Evolutionary conservation across 1,140 invertebrate species (phyloP), one percentile per base, ranked within the genome.

Genomic region (Drosophila kikkawai): DNA sequence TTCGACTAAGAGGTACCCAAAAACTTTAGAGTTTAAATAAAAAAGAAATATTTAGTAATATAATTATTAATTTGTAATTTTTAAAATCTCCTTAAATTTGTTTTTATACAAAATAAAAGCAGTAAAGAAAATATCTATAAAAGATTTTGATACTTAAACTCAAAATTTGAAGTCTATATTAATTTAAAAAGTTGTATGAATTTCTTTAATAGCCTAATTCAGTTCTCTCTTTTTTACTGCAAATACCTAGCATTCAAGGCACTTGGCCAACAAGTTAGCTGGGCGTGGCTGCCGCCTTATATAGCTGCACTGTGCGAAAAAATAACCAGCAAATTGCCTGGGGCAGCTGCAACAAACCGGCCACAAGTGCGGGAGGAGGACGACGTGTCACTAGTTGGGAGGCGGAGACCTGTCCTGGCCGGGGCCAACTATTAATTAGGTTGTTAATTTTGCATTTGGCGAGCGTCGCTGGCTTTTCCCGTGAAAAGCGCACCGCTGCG

Each of bases 371-470:
- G 53, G 53, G 53, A 56, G 78, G 67, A 56, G 79, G 29, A 59
- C 19, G 45, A 26, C 36, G 12, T 55, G 17, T 22, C 17, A 22
- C 53, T 56, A 26, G 53, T 39, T 56, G 19, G 39, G 32, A 65
- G 51, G 75, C 59, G 19, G 47, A 65, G 67, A 70, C 64, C 68
- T 75, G 73, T 84, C 69, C 22, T 71, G 70, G 68, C 57, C 67
- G 57, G 22, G 66, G 53, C 78, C 61, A 84, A 82, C 85, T 87
- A 87, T 87, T 87, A 87, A 87, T 87, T 87, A 87, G 84, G 84
- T 87, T 87, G 84, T 87, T 87, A 87, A 87, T 87, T 87, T 87
- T 87, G 84, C 84, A 87, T 87, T 88, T 87, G 84, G 80, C 84
- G 80, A 79, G 77, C 84, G 84, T 84, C 84, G 84, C 74, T 73